Evolutionary conservation across 2,888 invertebrate genomes (phyloP).

Genomic region (Deladenus siricidicola): DNA sequence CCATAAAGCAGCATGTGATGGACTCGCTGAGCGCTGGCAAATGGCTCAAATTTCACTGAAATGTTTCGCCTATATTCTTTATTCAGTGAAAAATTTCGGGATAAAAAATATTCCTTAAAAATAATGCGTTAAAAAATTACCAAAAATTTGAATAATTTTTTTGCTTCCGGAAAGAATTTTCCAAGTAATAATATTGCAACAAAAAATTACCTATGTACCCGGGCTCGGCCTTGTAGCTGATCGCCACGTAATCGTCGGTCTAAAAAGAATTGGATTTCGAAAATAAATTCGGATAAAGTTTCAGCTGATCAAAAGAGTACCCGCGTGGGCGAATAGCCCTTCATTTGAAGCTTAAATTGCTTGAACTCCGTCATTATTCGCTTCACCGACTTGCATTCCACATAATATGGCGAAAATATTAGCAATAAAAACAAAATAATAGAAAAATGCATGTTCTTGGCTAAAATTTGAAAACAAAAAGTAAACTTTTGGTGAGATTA

Average conservation of each 20-base stretch:
- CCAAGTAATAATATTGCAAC: background rate
- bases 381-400: slow-evolving; percentile 2
- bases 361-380: slow-evolving; percentile 5
- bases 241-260: slow-evolving; percentile 51
- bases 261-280: slow-evolving; percentile 12
- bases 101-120: slow-evolving; percentile 10
- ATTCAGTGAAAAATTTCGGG: background rate
- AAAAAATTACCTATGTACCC: slow-evolving; percentile 45
- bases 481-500: too few species aligned
- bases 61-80: too few species aligned
- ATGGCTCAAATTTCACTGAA: slow-evolving; percentile 58
- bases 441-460: too few species aligned
- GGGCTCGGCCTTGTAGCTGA: slow-evolving; percentile 41
- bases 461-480: too few species aligned
- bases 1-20: slow-evolving; percentile 63
- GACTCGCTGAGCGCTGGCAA: slow-evolving; percentile 59
- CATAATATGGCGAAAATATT: too few species aligned
- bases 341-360: slow-evolving; percentile 7
- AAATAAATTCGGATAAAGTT: background rate
- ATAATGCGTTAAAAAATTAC: background rate
- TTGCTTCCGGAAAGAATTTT: background rate
- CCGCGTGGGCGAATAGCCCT: slow-evolving; percentile 25
- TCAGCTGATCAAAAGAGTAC: background rate
- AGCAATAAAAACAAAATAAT: background rate
- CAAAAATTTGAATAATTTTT: background rate